Evolutionary conservation across 1,140 invertebrate species (phyloP), one percentile per base, ranked within the genome.

Genomic region (Magallana gigas): DNA sequence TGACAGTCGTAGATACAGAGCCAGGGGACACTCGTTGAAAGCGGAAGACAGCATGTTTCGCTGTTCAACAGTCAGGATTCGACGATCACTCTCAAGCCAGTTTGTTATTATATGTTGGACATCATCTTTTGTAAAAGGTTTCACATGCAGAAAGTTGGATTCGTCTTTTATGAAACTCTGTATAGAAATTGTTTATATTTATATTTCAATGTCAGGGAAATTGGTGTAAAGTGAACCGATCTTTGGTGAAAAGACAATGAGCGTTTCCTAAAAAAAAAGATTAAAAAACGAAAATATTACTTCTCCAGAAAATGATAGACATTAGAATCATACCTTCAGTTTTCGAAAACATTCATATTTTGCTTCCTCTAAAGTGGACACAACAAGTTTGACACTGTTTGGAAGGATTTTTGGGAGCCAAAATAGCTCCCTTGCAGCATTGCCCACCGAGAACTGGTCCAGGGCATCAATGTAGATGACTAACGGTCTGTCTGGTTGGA

Each of bases 311-410:
- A 48, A 48, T 48, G 36, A 48, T 48, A 48, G 36, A 48, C 36
- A 5, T 48, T 5, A 48, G 36, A 5, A 76, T 29, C 16, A 87
- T 68, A 92, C 91, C 90, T 91, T 85, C 4, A 92, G 83, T 59
- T 83, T 84, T 1, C 88, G 91, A 80, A 91, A 90, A 62, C 87
- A 90, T 82, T 90, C 87, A 62, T 91, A 91, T 60, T 89, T 58
- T 36, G 88, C 64, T 29, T 93, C 92, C 12, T 91, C 91, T 64
- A 93, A 86, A 11, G 92, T 92, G 12, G 93, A 93, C 11, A 99
- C 96, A 68, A 99, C 97, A 90, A 99, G 97, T 80, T 91, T 91
- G 0, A 91, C 90, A 87, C 91, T 85, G 9, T 18, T 2, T 7
- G 90, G 89, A 12, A 93, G 86, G 29, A 87, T 83, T 16, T 57